phyloP scores from a whole-genome alignment of 1,140 invertebrate genomes.

The Danaus plexippus region DNA sequence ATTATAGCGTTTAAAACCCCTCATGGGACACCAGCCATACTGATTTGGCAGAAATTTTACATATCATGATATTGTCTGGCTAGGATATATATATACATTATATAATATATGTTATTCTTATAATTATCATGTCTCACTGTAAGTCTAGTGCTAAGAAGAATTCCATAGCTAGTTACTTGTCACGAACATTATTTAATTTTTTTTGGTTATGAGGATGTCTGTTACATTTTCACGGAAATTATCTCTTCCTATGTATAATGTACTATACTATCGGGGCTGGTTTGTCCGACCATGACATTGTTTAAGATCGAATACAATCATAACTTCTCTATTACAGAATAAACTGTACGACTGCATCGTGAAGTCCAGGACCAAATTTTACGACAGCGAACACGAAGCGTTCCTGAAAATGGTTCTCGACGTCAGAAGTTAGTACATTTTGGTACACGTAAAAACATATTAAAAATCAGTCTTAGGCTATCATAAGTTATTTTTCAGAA shows the following conservation, averaged over 20 bases:
- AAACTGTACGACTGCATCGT: conserved; percentile 82
- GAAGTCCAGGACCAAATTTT: conserved; percentile 75
- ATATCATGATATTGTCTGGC: too few relatives aligned
- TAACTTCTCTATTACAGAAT: conserved; percentile 49
- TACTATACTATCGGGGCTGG: too few relatives aligned
- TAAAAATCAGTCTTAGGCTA: conserved; percentile 3
- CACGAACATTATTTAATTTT: conserved; percentile 3
- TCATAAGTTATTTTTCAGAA: conserved; percentile 61
- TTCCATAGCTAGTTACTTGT: too few relatives aligned
- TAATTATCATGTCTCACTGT: too few relatives aligned
- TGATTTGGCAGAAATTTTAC: too few relatives aligned
- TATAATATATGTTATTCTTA: too few relatives aligned
- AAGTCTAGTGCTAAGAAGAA: too few relatives aligned
- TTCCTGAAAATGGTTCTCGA: conserved; percentile 86
- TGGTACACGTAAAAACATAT: neutral
- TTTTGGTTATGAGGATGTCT: neutral
- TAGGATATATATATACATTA: too few relatives aligned
- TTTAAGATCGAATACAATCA: neutral
- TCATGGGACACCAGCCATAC: too few relatives aligned
- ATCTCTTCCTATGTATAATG: neutral
- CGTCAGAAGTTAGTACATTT: conserved; percentile 75
- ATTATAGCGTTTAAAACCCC: neutral
- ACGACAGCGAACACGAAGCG: conserved; percentile 82
- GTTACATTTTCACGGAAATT: too few relatives aligned
- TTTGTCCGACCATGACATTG: neutral